Evolutionary conservation across 2,113 vertebrate species (phyloP), one percentile per base, ranked within the genome.

Genomic region (Limanda limanda): DNA sequence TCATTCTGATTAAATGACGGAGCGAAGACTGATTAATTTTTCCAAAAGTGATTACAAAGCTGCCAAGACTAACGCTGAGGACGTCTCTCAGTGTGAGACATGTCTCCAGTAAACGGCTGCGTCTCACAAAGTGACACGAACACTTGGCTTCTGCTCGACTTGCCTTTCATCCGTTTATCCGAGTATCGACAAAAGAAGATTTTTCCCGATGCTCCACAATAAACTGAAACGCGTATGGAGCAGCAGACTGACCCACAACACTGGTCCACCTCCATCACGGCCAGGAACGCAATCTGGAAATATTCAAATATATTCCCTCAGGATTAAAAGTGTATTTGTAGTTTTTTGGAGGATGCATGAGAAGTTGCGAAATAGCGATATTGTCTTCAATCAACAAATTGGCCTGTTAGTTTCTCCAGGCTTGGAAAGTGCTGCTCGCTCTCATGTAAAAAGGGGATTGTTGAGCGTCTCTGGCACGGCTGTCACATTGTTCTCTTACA

Each of bases 11-110:
- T 18, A 62, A 83, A 81, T 25, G 48, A 42, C 35, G 85, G 47
- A 37, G 68, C 74, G 90, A 81, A 87, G 82, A 82, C 65, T 82
- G 76, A 87, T 84, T 84, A 42, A 80, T 83, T 86, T 65, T 84
- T 84, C 63, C 31, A 74, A 54, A 71, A 71, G 65, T 87, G 72
- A 89, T 88, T 86, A 86, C 59, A 83, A 78, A 87, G 74, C 66
- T 85, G 71, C 54, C 71, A 73, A 86, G 63, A 74, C 67, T 27
- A 68, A 71, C 31, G 60, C 56, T 0, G 58, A 67, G 72, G 73
- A 54, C 63, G 76, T 84, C 68, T 75, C 48, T 71, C 58, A 57
- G 62, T 78, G 25, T 82, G 76, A 78, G 64, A 57, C 37, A 59
- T 66, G 57, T 21, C 51, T 54, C 51, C 51, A 54, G 7, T 54